A percentile compares a stretch with the other conserved stretches of the same genome.
Evolutionary conservation across 2,888 invertebrate genomes (phyloP).

Genomic region (Leptopterna dolabrata): DNA sequence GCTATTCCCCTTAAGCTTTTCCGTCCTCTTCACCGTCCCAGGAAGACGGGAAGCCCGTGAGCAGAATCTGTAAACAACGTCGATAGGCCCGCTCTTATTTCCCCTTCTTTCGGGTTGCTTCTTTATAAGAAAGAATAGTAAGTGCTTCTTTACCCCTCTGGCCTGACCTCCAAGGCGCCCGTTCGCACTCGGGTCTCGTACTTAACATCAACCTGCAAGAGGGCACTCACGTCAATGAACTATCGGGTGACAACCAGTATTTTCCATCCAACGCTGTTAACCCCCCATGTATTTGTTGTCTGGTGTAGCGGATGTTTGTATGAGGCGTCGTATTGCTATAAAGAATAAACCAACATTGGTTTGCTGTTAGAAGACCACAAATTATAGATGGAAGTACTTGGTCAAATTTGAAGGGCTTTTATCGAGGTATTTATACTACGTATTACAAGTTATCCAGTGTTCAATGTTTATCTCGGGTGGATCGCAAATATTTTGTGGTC

Average conservation of each 20-base stretch:
- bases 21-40: neutral
- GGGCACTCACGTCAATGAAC: neutral
- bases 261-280: too few species aligned
- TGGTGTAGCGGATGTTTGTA: too few species aligned
- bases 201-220: neutral
- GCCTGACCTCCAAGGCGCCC: neutral
- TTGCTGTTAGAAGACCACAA: too few species aligned
- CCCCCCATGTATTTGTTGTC: too few species aligned
- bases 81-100: neutral
- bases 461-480: too few species aligned
- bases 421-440: too few species aligned
- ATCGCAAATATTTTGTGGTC: too few species aligned
- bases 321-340: too few species aligned
- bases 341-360: too few species aligned
- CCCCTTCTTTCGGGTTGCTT: neutral
- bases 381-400: too few species aligned
- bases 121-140: slow-evolving; percentile 24
- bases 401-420: too few species aligned
- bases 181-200: neutral
- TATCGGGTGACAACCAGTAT: neutral
- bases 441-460: too few species aligned
- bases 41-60: slow-evolving; percentile 2
- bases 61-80: slow-evolving; percentile 50
- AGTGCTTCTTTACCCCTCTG: slow-evolving; percentile 6
- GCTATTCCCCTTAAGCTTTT: neutral